phyloP scores from a whole-genome alignment of 2,888 invertebrate genomes.

The Thereva unica region DNA sequence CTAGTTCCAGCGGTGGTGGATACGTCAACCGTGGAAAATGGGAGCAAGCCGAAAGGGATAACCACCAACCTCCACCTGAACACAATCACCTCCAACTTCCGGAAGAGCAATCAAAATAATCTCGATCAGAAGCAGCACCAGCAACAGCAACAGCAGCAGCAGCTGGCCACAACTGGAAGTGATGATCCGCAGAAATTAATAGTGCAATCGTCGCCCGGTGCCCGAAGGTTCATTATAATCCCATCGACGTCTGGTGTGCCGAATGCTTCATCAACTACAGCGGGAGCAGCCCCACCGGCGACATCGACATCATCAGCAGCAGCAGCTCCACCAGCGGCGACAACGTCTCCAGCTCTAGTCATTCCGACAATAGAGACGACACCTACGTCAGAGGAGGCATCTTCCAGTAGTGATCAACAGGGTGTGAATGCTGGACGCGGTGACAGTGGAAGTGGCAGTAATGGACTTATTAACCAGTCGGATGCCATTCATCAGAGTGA shows the following conservation, averaged over 20 bases:
- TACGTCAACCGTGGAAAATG: constrained; percentile 5
- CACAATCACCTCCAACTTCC: not conserved
- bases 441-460: constrained; percentile 12
- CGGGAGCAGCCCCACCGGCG: not conserved
- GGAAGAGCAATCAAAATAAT: not conserved
- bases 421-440: not conserved
- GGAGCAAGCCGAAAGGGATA: not conserved
- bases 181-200: constrained; percentile 53
- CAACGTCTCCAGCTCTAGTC: constrained; percentile 14
- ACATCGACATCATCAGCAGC: not conserved
- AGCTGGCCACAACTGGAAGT: constrained; percentile 44
- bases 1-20: not conserved
- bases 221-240: constrained; percentile 55
- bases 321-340: not conserved
- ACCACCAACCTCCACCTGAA: not conserved
- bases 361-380: constrained; percentile 27
- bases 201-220: constrained; percentile 50
- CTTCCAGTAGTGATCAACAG: constrained; percentile 22
- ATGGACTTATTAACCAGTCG: constrained; percentile 37
- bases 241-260: constrained; percentile 49
- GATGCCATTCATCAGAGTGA: constrained; percentile 40
- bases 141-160: not conserved
- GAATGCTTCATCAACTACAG: not conserved
- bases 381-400: constrained; percentile 9
- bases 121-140: not conserved